Percentiles rank a stretch among this genome's conserved stretches.
phyloP scores from a whole-genome alignment of 2,888 invertebrate species.

The Tetragnatha montana region DNA sequence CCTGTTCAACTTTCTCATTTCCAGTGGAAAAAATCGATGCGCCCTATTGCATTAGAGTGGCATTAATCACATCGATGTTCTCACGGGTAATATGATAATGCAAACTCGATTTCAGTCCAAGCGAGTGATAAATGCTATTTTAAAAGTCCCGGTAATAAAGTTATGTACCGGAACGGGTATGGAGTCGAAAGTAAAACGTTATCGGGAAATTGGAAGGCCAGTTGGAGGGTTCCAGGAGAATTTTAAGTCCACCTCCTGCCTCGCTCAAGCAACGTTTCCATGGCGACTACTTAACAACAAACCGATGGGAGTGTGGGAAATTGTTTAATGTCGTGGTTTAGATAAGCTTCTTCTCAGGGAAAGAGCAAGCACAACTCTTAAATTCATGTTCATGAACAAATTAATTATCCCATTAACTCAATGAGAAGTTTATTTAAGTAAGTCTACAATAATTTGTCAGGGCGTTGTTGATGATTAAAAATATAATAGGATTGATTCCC shows the following conservation, averaged over 20 bases:
- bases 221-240: constrained; percentile 27
- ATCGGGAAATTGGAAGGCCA: neutral
- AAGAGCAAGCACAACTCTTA: no score
- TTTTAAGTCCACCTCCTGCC: constrained; percentile 26
- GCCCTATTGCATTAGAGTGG: neutral
- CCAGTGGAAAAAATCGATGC: neutral
- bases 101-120: constrained; percentile 8
- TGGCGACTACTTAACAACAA: constrained; percentile 30
- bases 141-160: constrained; percentile 20
- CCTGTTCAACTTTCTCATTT: neutral
- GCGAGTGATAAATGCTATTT: constrained; percentile 9
- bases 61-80: neutral
- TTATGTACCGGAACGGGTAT: neutral
- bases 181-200: neutral
- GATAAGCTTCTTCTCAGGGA: no score
- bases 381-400: no score
- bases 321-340: neutral
- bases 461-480: no score
- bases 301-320: neutral
- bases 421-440: no score
- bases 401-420: no score
- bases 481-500: no score
- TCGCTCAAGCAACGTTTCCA: constrained; percentile 12
- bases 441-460: no score
- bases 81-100: constrained; percentile 23